These are phyloP conservation scores for Cephus sareptanus DNA, from an alignment of 2,888 invertebrate species.

Conservation along the genomic window DNA sequence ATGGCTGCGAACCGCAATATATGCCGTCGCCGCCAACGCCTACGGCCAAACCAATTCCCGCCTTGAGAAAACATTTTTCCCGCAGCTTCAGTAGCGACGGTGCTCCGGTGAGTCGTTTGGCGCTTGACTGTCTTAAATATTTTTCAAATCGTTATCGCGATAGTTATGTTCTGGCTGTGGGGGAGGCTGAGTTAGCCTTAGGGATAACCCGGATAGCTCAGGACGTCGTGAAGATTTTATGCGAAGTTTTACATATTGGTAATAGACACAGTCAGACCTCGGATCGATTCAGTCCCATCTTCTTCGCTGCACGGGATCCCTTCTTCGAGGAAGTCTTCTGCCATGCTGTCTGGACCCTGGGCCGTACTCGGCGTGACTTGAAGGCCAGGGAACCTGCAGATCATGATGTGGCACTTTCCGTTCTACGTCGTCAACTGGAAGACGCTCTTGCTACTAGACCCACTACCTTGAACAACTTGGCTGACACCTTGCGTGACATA, in stretches of 20 bases:
- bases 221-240: constrained; percentile 16
- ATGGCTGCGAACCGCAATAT: constrained; percentile 7
- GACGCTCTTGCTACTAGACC: constrained; percentile 16
- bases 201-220: constrained; percentile 17
- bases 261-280: constrained; percentile 11
- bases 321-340: constrained; percentile 21
- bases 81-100: background rate
- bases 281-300: constrained; percentile 11
- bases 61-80: constrained; percentile 10
- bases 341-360: constrained; percentile 20
- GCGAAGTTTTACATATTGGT: constrained; percentile 15
- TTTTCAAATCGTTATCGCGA: constrained; percentile 14
- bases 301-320: constrained; percentile 17
- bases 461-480: constrained; percentile 15
- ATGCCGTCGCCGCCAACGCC: constrained; percentile 18
- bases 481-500: constrained; percentile 14
- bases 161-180: constrained; percentile 12
- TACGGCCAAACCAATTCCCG: constrained; percentile 6
- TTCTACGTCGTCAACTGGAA: constrained; percentile 18
- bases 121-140: constrained; percentile 15
- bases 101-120: constrained; percentile 12
- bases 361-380: constrained; percentile 14
- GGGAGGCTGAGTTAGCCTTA: constrained; percentile 16
- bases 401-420: constrained; percentile 14
- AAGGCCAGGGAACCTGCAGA: constrained; percentile 14